Conservation (phyloP, 2,888 invertebrate genomes). For the Cerastoderma edule region DNA sequence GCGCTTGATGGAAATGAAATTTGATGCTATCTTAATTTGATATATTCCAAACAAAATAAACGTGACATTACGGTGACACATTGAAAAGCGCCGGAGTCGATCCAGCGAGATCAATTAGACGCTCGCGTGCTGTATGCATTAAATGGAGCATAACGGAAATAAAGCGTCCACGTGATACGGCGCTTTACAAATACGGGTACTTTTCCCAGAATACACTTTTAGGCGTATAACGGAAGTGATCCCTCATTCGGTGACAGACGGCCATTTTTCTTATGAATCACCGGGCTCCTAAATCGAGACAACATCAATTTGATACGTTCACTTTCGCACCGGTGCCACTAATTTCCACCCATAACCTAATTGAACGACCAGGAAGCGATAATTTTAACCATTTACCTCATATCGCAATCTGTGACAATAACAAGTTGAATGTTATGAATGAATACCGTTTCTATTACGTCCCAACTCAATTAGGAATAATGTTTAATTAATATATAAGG, state of each 20-base stretch:
- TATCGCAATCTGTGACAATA: no score
- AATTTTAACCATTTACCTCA: no score
- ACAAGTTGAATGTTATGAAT: no score
- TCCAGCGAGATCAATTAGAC: constrained; percentile 21
- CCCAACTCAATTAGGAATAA: no score
- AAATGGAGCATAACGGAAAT: constrained; percentile 25
- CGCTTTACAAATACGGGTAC: constrained; percentile 22
- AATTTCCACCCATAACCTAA: constrained; percentile 22
- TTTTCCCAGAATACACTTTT: constrained; percentile 20
- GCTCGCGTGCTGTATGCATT: constrained; percentile 23
- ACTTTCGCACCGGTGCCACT: constrained; percentile 16
- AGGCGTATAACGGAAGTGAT: constrained; percentile 33
- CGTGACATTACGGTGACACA: constrained; percentile 33
- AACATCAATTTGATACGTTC: constrained; percentile 25
- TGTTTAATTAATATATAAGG: no score
- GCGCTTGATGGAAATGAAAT: constrained; percentile 25
- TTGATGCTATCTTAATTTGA: constrained; percentile 46
- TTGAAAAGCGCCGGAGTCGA: constrained; percentile 6
- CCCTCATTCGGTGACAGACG: constrained; percentile 35
- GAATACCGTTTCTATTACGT: no score
- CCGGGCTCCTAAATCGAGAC: constrained; percentile 13
- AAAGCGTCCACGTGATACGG: constrained; percentile 17
- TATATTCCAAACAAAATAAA: constrained; percentile 44
- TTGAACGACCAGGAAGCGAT: constrained; percentile 7
- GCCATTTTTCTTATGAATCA: constrained; percentile 30